These are phyloP conservation scores for Lasius platythorax DNA, from an alignment of 2,888 invertebrate genomes.

Conservation along the genomic window DNA sequence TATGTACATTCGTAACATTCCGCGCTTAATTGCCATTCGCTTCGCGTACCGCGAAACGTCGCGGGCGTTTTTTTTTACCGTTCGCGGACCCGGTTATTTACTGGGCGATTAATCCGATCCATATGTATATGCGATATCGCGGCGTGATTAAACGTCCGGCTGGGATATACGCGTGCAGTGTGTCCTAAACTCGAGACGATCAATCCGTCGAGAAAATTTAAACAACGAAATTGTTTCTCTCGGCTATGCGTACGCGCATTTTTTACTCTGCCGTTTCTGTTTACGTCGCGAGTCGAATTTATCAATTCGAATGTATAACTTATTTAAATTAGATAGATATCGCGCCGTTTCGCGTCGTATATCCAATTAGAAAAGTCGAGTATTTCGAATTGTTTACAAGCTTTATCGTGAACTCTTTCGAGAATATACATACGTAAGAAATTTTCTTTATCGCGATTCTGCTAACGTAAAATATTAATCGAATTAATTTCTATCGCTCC, in stretches of 20 bases:
- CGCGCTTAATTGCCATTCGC: slow-evolving; percentile 63
- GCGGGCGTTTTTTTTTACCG: slow-evolving; percentile 55
- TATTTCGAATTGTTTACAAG: background rate
- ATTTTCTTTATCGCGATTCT: background rate
- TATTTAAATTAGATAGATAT: slow-evolving; percentile 16
- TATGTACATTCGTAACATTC: slow-evolving; percentile 43
- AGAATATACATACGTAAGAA: background rate
- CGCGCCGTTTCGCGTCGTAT: background rate
- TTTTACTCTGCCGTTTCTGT: background rate
- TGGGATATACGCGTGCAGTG: slow-evolving; percentile 58
- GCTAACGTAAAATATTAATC: background rate
- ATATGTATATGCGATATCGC: slow-evolving; percentile 61
- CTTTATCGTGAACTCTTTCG: background rate
- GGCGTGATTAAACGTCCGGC: slow-evolving; percentile 75
- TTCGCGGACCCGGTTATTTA: slow-evolving; percentile 63
- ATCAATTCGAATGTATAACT: background rate
- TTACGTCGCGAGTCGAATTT: slow-evolving; percentile 2
- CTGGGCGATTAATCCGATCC: slow-evolving; percentile 65
- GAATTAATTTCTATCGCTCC: background rate
- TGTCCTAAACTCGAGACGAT: slow-evolving; percentile 63
- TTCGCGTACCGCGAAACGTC: slow-evolving; percentile 31
- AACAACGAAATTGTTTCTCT: slow-evolving; percentile 44
- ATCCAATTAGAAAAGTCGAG: background rate
- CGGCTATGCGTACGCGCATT: too few relatives aligned
- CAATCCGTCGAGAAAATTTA: slow-evolving; percentile 66